phyloP scores from a whole-genome alignment of 92 coral and sea anemone species.

The Actinernus sp. region DNA sequence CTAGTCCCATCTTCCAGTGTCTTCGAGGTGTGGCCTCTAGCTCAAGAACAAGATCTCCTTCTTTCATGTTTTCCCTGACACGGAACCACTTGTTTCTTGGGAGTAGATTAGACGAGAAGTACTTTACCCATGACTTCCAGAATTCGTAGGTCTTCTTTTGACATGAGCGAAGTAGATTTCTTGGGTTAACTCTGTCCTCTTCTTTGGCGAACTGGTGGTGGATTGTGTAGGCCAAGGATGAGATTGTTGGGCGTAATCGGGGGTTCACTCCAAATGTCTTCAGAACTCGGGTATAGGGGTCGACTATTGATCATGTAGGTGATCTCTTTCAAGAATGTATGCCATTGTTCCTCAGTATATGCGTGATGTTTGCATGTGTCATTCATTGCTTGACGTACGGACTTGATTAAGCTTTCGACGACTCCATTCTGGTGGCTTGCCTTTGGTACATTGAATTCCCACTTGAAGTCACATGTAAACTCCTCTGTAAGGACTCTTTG shows the following conservation, averaged over 20 bases:
- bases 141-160: slow-evolving; percentile 33
- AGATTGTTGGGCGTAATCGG: too few relatives aligned
- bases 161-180: slow-evolving; percentile 18
- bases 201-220: slow-evolving; percentile 51
- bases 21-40: too few relatives aligned
- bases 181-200: slow-evolving; percentile 58
- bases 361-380: slow-evolving; percentile 25
- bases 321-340: slow-evolving; percentile 35
- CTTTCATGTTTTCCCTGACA: slow-evolving; percentile 25
- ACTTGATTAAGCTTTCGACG: slow-evolving; percentile 16
- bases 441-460: slow-evolving; percentile 14
- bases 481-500: slow-evolving; percentile 31
- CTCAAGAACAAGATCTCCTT: too few relatives aligned
- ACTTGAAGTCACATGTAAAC: slow-evolving; percentile 11
- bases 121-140: slow-evolving; percentile 70
- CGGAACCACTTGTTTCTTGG: slow-evolving; percentile 65
- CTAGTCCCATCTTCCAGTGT: too few relatives aligned
- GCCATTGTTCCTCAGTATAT: slow-evolving; percentile 60
- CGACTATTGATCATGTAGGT: slow-evolving; percentile 47
- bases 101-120: slow-evolving; percentile 54
- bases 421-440: slow-evolving; percentile 34
- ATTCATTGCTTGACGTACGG: slow-evolving; percentile 4
- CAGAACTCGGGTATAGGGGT: slow-evolving; percentile 70
- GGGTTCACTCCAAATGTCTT: too few relatives aligned
- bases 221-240: slow-evolving; percentile 48